phyloP scores from a whole-genome alignment of 1,140 invertebrate species.

The Leptopilina clavipes region DNA sequence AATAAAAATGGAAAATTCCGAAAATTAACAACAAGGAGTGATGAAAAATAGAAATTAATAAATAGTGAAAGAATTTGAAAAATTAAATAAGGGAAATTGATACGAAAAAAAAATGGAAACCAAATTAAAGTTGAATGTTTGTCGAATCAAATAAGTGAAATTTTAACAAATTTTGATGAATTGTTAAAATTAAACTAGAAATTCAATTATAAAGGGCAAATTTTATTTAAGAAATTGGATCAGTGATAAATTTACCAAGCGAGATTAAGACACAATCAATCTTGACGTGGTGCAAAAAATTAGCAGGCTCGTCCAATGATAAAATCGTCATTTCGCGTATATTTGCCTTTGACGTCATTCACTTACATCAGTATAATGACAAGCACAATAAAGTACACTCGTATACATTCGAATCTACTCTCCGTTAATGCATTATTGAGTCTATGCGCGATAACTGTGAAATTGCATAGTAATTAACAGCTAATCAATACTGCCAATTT shows the following conservation, averaged over 20 bases:
- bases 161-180: background rate
- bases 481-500: background rate
- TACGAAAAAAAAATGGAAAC: no score
- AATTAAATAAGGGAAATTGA: no score
- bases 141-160: background rate
- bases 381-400: conserved; percentile 2
- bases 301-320: conserved; percentile 32
- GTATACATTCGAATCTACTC: background rate
- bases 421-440: conserved; percentile 6
- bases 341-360: conserved; percentile 26
- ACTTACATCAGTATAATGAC: conserved; percentile 13
- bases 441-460: conserved; percentile 11
- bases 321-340: conserved; percentile 26
- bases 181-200: no score
- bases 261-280: conserved; percentile 23
- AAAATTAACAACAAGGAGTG: no score
- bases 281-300: conserved; percentile 28
- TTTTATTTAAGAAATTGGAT: background rate
- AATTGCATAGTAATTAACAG: background rate
- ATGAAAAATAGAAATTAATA: no score
- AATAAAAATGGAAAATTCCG: no score
- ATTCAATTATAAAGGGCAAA: background rate
- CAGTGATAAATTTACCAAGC: background rate
- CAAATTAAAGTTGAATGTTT: no score
- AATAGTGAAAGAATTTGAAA: no score